Evolutionary conservation across 2,888 invertebrate genomes (phyloP).

Genomic region (Synanthedon myopaeformis): DNA sequence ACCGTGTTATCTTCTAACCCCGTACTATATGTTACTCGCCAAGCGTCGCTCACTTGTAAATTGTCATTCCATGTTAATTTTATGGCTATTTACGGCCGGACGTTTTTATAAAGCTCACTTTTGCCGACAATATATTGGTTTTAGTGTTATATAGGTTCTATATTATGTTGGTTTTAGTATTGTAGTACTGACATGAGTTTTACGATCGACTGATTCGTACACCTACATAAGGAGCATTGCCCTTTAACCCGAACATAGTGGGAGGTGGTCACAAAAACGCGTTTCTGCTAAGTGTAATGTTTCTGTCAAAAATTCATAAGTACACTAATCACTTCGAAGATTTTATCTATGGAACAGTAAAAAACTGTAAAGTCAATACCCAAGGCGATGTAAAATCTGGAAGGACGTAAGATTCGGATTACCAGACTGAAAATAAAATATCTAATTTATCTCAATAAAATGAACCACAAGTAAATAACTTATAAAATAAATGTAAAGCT

Average conservation of each 20-base stretch:
- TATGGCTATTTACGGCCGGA: conserved; percentile 37
- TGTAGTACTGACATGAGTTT: background rate
- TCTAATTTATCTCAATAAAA: too few relatives aligned
- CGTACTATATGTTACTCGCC: background rate
- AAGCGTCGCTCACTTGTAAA: conserved; percentile 21
- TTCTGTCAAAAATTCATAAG: too few relatives aligned
- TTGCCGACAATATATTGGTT: conserved; percentile 3
- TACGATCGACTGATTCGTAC: background rate
- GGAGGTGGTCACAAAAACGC: too few relatives aligned
- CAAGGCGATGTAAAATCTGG: too few relatives aligned
- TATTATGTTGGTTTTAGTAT: conserved; percentile 1
- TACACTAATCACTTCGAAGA: too few relatives aligned
- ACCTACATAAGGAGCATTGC: background rate
- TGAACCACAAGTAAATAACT: too few relatives aligned
- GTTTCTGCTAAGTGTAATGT: too few relatives aligned
- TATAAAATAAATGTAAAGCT: too few relatives aligned
- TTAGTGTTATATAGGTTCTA: conserved; percentile 1
- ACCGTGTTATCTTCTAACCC: background rate
- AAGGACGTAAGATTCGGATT: too few relatives aligned
- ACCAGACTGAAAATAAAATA: too few relatives aligned
- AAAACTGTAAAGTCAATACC: too few relatives aligned
- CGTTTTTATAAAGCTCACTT: conserved; percentile 21
- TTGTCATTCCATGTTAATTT: conserved; percentile 52
- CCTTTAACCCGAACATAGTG: background rate
- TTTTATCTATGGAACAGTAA: too few relatives aligned